Conservation (phyloP, 2,797 vertebrate genomes). For the Chelidonichthys spinosus region DNA sequence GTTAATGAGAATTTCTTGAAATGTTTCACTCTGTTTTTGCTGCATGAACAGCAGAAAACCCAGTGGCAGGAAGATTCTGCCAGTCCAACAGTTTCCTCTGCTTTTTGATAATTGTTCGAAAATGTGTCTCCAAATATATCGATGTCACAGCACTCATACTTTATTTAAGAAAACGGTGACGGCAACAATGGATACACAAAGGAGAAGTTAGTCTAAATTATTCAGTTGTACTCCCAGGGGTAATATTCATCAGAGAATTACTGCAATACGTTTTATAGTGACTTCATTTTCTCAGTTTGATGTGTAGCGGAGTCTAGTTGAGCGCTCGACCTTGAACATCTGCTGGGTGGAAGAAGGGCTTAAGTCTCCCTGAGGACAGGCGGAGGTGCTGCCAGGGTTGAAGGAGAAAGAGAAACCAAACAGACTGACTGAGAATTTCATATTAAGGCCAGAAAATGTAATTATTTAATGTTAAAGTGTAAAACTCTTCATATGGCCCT, state of each 20-base stretch:
- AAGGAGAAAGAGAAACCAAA: conserved; percentile 48
- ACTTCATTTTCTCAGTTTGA: conserved; percentile 53
- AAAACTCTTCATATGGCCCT: neutral
- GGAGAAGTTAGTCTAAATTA: neutral
- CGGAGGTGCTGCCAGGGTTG: conserved; percentile 62
- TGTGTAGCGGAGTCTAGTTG: conserved; percentile 52
- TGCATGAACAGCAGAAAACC: conserved; percentile 48
- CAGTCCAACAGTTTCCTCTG: conserved; percentile 12
- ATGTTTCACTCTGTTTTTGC: conserved; percentile 47
- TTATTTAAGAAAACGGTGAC: neutral
- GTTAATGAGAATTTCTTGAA: conserved; percentile 48
- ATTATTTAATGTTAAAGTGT: neutral
- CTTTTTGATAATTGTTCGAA: conserved; percentile 9
- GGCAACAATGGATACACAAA: conserved; percentile 6
- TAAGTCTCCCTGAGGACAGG: conserved; percentile 60
- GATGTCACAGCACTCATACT: conserved; percentile 7
- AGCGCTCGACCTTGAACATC: conserved; percentile 74
- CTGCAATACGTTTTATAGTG: conserved; percentile 16
- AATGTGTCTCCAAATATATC: conserved; percentile 8
- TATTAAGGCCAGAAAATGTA: neutral
- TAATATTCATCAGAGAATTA: conserved; percentile 15
- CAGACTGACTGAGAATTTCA: conserved; percentile 16
- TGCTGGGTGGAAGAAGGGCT: conserved; percentile 57
- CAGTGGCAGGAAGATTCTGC: conserved; percentile 18
- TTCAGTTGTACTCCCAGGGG: neutral